Base-by-base conservation (phyloP, 1,140 invertebrate genomes). In the Euura lappo region DNA sequence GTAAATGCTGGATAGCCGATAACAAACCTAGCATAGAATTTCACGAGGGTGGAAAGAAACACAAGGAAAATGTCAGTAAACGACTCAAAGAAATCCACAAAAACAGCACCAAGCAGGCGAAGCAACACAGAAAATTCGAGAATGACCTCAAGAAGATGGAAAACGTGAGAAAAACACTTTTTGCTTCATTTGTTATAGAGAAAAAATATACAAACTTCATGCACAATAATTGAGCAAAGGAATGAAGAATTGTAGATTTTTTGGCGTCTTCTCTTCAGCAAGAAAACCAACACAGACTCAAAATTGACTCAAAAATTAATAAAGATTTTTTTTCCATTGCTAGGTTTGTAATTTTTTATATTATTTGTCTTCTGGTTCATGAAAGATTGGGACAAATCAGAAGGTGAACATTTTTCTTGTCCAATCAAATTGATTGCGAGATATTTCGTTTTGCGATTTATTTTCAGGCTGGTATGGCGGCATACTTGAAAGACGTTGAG, bases 1-100 rank as follows among this genome's bases (percentile, higher is more conserved):
- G 98, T 87, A 99, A 99, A 88, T 98, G 97, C 85, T 99, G 98
- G 97, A 94, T 98, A 78, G 94, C 96, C 70, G 97, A 99, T 87
- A 99, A 99, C 85, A 98, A 97, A 91, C 94, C 97, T 91, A 98
- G 97, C 85, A 91, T 98, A 76, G 95, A 98, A 74, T 98, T 98
- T 85, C 97, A 99, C 87, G 97, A 99, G 87, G 93, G 93, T 88
- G 97, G 98, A 3, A 95, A 95, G 85, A 90, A 94, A 70, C 98
- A 99, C 85, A 95, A 99, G 85, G 94, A 96, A 87, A 98, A 96
- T 93, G 96, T 99, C 44, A 91, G 93, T 72, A 96, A 96, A 82
- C 91, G 93, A 74, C 91, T 99, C 72, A 92, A 93, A 75, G 93
- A 96, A 75, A 96, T 98, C 71, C 92, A 92, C 70, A 95, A 94